Base-by-base conservation (phyloP, 2,888 invertebrate species). In the Deilephila porcellus region DNA sequence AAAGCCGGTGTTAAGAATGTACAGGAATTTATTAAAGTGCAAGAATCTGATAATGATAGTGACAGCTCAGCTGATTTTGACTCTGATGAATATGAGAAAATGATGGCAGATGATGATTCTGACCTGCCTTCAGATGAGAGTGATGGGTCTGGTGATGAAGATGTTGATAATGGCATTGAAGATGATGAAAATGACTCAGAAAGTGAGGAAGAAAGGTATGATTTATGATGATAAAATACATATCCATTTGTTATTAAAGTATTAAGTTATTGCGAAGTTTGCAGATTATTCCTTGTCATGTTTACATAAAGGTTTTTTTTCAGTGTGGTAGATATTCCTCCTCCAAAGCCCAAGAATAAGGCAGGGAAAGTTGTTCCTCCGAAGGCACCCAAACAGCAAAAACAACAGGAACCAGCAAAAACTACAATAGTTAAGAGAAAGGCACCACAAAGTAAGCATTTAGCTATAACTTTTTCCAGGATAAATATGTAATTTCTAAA, bases 61-160 rank as follows among this genome's bases (percentile, higher is more conserved):
- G 92, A 92, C 72, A 86, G 87, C 62, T 85, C 88, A 14, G 79
- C 84, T 25, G 87, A 85, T 6, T 93, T 93, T 86, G 90, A 93
- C 81, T 93, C 92, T 19, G 93, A 93, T 86, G 93, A 89, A 74
- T 93, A 86, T 88, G 90, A 90, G 34, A 91, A 89, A 73, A 81
- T 88, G 81, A 75, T 92, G 56, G 85, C 83, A 67, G 80, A 86
- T 76, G 89, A 86, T 76, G 85, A 86, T 70, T 81, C 80, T 73
- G 82, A 79, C 53, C 83, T 83, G 29, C 75, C 74, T 74, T 80
- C 80, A 52, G 79, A 79, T n/a, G 76, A 79, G 20, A 71, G 71
- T 74, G 82, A 79, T 72, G 78, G 77, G 0, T 74, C 78, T 60
- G 78, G 77, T 64, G 82, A 79, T 60, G 83, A 79, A 74, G 79